A percentile compares a stretch with the other conserved stretches of the same genome.
These are phyloP conservation scores for Macrotis lagotis DNA, from an alignment of 2,113 vertebrate species.

Conservation along the genomic window DNA sequence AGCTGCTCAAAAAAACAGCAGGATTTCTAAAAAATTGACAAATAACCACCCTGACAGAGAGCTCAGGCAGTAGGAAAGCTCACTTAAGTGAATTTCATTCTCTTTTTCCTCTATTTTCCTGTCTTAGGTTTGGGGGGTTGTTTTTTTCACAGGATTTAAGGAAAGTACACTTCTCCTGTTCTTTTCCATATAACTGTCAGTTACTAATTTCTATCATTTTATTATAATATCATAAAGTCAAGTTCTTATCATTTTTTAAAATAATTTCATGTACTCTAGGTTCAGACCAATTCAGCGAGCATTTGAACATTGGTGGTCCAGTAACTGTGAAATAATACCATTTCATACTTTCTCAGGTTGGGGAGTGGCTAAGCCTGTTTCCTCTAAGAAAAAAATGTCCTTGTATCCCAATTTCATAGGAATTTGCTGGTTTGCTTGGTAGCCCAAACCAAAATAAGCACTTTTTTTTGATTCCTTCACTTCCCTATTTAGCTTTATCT, in stretches of 20 bases:
- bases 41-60: not conserved
- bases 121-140: not conserved
- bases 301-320: not conserved
- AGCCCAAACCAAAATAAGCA: not conserved
- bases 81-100: not conserved
- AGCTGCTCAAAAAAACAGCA: not conserved
- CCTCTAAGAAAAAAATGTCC: not conserved
- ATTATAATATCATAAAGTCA: not conserved
- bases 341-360: not conserved
- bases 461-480: slow-evolving; percentile 9
- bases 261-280: not conserved
- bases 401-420: not conserved
- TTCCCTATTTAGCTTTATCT: not conserved
- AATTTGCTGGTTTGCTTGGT: slow-evolving; percentile 1
- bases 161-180: not conserved
- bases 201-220: not conserved
- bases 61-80: not conserved
- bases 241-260: not conserved
- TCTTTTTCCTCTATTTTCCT: not conserved
- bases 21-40: not conserved
- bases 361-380: not conserved
- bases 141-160: not conserved
- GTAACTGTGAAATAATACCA: not conserved
- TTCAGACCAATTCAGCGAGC: not conserved
- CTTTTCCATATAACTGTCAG: not conserved